phyloP scores from a whole-genome alignment of 2,113 vertebrate species.

The Burhinus oedicnemus region DNA sequence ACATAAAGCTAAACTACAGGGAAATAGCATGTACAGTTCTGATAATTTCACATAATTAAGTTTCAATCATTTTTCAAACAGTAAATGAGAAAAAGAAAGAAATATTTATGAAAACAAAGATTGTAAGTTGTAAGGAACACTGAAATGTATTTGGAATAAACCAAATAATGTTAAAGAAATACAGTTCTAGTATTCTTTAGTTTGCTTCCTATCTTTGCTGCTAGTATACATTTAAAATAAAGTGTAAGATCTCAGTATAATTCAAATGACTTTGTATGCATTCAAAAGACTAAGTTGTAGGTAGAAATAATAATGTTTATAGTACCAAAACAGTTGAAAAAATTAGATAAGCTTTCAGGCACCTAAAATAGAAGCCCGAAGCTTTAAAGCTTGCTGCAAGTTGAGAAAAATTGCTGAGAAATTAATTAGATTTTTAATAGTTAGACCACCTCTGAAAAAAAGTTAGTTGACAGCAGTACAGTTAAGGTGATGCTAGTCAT shows the following conservation, averaged over 20 bases:
- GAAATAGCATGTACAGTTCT: not conserved
- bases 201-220: not conserved
- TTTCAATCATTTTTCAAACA: not conserved
- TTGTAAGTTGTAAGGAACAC: not conserved
- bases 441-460: not conserved
- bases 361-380: not conserved
- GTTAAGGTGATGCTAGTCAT: not conserved
- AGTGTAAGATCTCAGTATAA: not conserved
- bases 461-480: not conserved
- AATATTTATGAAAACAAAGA: not conserved
- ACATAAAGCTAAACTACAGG: not conserved
- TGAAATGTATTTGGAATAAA: not conserved
- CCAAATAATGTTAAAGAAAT: not conserved
- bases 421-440: not conserved
- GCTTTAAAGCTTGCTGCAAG: not conserved
- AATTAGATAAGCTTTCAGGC: not conserved
- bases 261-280: not conserved
- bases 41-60: not conserved
- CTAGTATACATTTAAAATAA: not conserved
- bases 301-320: not conserved
- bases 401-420: not conserved
- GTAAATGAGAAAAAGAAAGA: not conserved
- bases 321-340: not conserved
- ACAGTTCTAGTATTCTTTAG: not conserved
- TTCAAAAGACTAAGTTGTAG: not conserved